Evolutionary conservation across 2,888 invertebrate species (phyloP).

Genomic region (Suillia variegata): DNA sequence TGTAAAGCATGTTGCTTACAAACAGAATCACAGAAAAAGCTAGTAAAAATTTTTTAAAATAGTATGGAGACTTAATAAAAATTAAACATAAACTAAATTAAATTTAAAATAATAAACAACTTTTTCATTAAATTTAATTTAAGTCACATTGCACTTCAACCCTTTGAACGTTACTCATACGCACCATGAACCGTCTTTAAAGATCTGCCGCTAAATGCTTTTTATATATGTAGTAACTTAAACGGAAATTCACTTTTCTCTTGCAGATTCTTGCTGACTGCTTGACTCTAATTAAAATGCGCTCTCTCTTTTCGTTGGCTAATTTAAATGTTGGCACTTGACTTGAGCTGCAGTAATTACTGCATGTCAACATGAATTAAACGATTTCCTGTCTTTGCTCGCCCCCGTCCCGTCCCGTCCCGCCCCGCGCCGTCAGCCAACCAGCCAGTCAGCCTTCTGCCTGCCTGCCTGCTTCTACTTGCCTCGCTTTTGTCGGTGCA

Average conservation of each 20-base stretch:
- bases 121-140: too few relatives aligned
- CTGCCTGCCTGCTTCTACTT: background rate
- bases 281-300: slow-evolving; percentile 56
- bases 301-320: slow-evolving; percentile 46
- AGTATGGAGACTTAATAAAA: too few relatives aligned
- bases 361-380: slow-evolving; percentile 37
- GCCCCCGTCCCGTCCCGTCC: background rate
- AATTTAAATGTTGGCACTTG: slow-evolving; percentile 47
- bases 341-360: slow-evolving; percentile 40
- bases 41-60: too few relatives aligned
- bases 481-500: background rate
- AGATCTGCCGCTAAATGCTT: too few relatives aligned
- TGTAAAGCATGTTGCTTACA: background rate
- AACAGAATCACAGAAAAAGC: too few relatives aligned
- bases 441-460: background rate
- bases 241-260: too few relatives aligned
- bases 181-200: too few relatives aligned
- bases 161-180: too few relatives aligned
- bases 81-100: too few relatives aligned
- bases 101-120: too few relatives aligned
- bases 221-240: too few relatives aligned
- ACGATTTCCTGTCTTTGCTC: slow-evolving; percentile 26
- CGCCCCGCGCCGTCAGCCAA: background rate
- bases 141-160: too few relatives aligned
- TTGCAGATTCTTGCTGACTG: slow-evolving; percentile 25